Conservation (phyloP, 2,113 vertebrate genomes). For the Aphelocoma coerulescens region DNA sequence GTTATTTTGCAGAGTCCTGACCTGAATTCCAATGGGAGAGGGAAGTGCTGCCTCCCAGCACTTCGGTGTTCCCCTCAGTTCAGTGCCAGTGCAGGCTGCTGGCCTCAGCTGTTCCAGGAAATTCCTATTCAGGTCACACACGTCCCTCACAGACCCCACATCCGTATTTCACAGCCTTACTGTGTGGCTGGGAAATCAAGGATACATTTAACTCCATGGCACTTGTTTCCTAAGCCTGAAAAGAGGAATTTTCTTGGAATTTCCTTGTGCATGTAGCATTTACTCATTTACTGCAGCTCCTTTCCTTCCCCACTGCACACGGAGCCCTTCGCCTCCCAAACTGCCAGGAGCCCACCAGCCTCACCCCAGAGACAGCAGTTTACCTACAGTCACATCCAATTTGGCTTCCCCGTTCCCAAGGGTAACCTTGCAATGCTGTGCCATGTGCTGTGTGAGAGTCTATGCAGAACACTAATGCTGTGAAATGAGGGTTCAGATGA, state of each 20-base stretch:
- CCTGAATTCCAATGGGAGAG: background rate
- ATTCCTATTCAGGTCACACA: background rate
- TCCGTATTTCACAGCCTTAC: background rate
- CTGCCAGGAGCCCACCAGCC: background rate
- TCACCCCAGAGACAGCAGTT: background rate
- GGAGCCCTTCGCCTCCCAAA: background rate
- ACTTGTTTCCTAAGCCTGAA: background rate
- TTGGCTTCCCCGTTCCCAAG: fast-evolving
- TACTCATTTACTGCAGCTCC: no score
- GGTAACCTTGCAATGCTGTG: background rate
- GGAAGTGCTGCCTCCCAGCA: fast-evolving
- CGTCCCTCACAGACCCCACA: fast-evolving
- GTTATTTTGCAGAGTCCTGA: background rate
- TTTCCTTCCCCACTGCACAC: background rate
- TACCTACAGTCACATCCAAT: background rate
- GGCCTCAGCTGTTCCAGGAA: background rate
- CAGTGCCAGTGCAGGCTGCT: background rate
- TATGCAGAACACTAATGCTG: background rate
- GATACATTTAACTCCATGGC: fast-evolving
- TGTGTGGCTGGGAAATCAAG: background rate
- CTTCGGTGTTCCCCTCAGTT: fast-evolving
- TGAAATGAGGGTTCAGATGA: background rate
- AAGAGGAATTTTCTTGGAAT: background rate
- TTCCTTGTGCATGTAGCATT: fast-evolving
- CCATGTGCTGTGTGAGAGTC: background rate